Base-by-base conservation (phyloP, 2,797 vertebrate genomes). In the Ctenopoma kingsleyae region DNA sequence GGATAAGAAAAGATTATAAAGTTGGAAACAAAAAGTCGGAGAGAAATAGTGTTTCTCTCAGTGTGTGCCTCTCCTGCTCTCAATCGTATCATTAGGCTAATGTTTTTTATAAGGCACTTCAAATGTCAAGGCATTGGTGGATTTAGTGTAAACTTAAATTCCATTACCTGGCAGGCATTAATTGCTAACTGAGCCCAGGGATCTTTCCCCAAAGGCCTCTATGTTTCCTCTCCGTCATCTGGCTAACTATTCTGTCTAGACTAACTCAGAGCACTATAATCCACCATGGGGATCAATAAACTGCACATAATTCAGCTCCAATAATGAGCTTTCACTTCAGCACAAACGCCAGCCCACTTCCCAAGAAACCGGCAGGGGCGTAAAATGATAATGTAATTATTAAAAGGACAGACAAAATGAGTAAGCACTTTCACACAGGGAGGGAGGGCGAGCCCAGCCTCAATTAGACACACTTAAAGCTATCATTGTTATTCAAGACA, bases 211-310 rank as follows among this genome's bases (percentile, higher is more conserved):
- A 91, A 96, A 95, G 98, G 93, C 95, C 95, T 94, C 96, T 98
- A 96, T 95, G 96, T 98, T 98, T 97, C 96, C 95, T 89, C 96
- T 96, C 96, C 96, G 98, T 99, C 97, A 99, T 98, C 96, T 97
- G 96, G 95, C 95, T 99, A 99, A 98, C 98, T 97, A 97, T 98
- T 98, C 97, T 98, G 97, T 99, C 97, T 99, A 98, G 97, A 98
- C 96, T 94, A 98, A 99, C 97, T 98, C 96, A 96, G 96, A 97
- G 95, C 96, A 90, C 96, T 96, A 96, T 98, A 97, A 99, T 99
- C 97, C 96, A 98, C 97, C 97, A 96, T 94, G 93, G 97, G 98
- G 97, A 99, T 99, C 98, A 98, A 99, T 99, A 99, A 99, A 99
- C 94, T 96, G 96, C 95, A 97, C 96, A 97, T 99, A 99, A 99